These are phyloP conservation scores for Furcifer pardalis DNA, from an alignment of 2,797 vertebrate species.

Conservation along the genomic window DNA sequence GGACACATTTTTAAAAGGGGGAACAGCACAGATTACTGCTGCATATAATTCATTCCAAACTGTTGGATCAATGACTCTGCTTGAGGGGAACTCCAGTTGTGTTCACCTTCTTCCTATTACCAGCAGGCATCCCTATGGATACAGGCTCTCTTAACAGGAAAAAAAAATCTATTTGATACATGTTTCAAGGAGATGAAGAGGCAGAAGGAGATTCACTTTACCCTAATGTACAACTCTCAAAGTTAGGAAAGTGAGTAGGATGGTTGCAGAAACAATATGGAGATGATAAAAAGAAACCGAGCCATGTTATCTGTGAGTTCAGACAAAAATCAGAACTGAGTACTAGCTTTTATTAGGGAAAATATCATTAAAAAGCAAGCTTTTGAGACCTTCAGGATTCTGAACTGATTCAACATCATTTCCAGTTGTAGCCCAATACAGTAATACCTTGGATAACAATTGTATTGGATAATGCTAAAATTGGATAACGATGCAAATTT, in stretches of 20 bases:
- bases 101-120: constrained; percentile 34
- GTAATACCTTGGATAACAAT: too few relatives aligned
- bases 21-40: not conserved
- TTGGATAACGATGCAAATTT: too few relatives aligned
- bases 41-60: constrained; percentile 36
- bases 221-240: constrained; percentile 28
- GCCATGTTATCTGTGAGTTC: too few relatives aligned
- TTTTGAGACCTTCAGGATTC: not conserved
- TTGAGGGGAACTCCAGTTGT: constrained; percentile 36
- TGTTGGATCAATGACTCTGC: constrained; percentile 40
- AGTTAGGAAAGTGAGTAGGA: constrained; percentile 36
- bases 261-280: not conserved
- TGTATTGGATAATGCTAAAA: too few relatives aligned
- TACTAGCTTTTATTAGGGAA: too few relatives aligned
- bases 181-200: constrained; percentile 59
- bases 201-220: constrained; percentile 44
- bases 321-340: too few relatives aligned
- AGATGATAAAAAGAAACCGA: not conserved
- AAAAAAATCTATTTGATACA: constrained; percentile 48
- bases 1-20: not conserved
- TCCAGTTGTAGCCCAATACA: too few relatives aligned
- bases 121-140: constrained; percentile 26
- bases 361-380: not conserved
- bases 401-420: too few relatives aligned
- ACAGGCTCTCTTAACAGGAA: constrained; percentile 27